These are phyloP conservation scores for Tetramorium simillimum DNA, from an alignment of 1,140 invertebrate genomes.

Conservation along the genomic window DNA sequence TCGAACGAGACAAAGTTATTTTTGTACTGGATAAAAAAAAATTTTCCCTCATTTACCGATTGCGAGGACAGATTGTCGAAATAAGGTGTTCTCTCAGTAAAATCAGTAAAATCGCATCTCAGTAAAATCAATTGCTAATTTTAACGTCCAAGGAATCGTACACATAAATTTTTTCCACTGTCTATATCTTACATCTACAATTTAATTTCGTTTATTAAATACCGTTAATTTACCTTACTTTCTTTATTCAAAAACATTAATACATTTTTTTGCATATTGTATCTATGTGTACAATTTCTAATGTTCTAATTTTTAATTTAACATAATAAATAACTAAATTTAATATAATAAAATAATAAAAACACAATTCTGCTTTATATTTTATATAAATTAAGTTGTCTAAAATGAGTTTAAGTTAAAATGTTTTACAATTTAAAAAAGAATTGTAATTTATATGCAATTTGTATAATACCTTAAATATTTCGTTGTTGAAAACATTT, in stretches of 20 bases:
- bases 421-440: too few relatives aligned
- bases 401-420: background rate
- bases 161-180: background rate
- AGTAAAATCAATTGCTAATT: constrained; percentile 11
- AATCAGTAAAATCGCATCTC: background rate
- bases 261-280: background rate
- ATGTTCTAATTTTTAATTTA: too few relatives aligned
- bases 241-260: background rate
- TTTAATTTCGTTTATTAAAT: background rate
- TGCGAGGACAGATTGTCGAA: constrained; percentile 5
- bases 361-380: background rate
- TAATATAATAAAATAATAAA: background rate
- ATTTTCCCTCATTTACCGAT: constrained; percentile 4
- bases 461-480: background rate
- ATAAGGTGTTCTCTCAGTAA: background rate
- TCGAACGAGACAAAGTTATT: constrained; percentile 48
- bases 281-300: background rate
- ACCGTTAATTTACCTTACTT: background rate
- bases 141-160: background rate
- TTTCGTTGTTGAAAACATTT: background rate
- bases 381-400: background rate
- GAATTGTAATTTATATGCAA: background rate
- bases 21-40: constrained; percentile 13
- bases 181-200: background rate
- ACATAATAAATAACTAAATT: background rate